phyloP scores from a whole-genome alignment of 2,113 vertebrate genomes.

The Myotis yumanensis region DNA sequence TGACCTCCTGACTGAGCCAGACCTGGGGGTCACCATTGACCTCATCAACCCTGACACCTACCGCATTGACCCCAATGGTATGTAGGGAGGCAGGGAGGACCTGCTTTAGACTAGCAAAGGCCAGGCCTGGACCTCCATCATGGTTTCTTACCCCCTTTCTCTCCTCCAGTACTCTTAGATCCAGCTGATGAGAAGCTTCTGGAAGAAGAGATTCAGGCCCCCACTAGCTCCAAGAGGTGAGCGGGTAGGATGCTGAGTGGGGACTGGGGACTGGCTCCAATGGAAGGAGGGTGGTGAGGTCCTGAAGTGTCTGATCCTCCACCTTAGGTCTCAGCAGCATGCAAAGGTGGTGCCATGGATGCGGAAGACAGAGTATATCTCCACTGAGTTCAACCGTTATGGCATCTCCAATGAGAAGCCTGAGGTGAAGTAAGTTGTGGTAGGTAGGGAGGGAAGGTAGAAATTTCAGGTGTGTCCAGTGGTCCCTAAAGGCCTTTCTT shows the following conservation, averaged over 20 bases:
- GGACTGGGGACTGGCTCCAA: neutral
- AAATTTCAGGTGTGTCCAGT: neutral
- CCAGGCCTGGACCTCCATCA: neutral
- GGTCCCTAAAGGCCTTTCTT: neutral
- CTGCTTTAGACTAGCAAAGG: neutral
- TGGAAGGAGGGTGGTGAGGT: constrained; percentile 69
- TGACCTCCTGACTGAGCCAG: constrained; percentile 94
- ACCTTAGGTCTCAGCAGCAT: constrained; percentile 91
- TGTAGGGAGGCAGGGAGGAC: constrained; percentile 62
- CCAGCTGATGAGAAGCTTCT: constrained; percentile 95
- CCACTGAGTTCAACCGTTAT: constrained; percentile 96
- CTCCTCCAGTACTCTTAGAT: constrained; percentile 88
- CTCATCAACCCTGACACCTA: constrained; percentile 97
- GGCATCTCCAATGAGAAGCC: constrained; percentile 96
- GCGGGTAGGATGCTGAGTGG: neutral
- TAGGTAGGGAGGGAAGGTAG: neutral
- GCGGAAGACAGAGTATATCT: constrained; percentile 97
- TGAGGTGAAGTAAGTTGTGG: constrained; percentile 92
- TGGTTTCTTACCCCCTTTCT: neutral
- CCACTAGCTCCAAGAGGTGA: constrained; percentile 94
- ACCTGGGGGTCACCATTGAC: constrained; percentile 95
- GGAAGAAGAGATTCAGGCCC: constrained; percentile 95
- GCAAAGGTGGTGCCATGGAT: constrained; percentile 97
- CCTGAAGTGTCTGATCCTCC: neutral
- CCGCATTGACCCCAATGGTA: constrained; percentile 91